These are phyloP conservation scores for Drosophila ohnishii DNA, from an alignment of 1,140 invertebrate genomes.

Conservation along the genomic window DNA sequence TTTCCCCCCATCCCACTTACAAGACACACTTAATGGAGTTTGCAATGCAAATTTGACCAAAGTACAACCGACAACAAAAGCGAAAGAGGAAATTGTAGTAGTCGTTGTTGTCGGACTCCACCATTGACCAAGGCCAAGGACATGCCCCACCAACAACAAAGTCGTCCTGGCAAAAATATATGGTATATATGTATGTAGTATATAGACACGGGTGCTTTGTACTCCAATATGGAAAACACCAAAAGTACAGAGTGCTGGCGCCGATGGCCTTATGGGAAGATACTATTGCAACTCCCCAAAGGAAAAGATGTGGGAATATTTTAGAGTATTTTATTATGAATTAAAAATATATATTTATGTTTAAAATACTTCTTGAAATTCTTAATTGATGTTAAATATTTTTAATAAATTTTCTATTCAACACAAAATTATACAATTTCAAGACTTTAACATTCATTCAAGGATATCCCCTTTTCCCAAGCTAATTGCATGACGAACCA, in stretches of 20 bases:
- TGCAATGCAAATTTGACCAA: conserved; percentile 66
- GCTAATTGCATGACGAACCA: conserved; percentile 2
- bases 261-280: conserved; percentile 40
- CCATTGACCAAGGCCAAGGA: conserved; percentile 72
- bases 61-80: conserved; percentile 54
- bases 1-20: neutral
- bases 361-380: neutral
- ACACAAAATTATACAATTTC: neutral
- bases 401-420: neutral
- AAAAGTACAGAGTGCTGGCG: conserved; percentile 24
- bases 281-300: neutral
- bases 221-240: conserved; percentile 4
- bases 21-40: conserved; percentile 56
- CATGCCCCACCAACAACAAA: conserved; percentile 43
- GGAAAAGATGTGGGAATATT: neutral
- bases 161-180: conserved; percentile 54
- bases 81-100: conserved; percentile 62
- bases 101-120: conserved; percentile 30
- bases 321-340: neutral
- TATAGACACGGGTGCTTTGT: conserved; percentile 15
- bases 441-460: neutral
- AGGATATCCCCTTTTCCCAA: neutral
- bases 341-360: too few species aligned
- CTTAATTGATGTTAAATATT: neutral
- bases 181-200: conserved; percentile 30